phyloP scores from a whole-genome alignment of 2,888 invertebrate species.

The Leptothorax acervorum region DNA sequence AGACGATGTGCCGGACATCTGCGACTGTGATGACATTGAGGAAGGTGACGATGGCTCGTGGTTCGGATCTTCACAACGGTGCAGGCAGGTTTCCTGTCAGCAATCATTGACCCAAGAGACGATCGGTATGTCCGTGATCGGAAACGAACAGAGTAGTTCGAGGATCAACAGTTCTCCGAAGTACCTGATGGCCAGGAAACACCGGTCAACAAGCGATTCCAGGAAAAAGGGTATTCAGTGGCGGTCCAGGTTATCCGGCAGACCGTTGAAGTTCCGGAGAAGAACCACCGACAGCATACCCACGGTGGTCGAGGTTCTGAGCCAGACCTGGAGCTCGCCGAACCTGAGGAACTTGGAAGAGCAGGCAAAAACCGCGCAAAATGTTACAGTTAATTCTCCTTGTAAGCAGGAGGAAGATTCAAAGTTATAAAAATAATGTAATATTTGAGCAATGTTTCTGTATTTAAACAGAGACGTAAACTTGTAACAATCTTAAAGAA shows the following conservation, averaged over 20 bases:
- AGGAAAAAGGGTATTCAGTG: conserved; percentile 81
- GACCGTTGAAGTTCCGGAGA: conserved; percentile 15
- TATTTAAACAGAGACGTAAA: not conserved
- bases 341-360: conserved; percentile 67
- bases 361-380: not conserved
- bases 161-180: conserved; percentile 67
- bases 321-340: conserved; percentile 73
- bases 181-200: conserved; percentile 74
- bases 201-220: conserved; percentile 75
- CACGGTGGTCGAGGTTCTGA: conserved; percentile 68
- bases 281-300: conserved; percentile 76
- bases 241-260: not conserved
- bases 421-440: conserved; percentile 29
- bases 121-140: conserved; percentile 26
- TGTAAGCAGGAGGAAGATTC: conserved; percentile 1
- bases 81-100: conserved; percentile 63
- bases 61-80: conserved; percentile 37
- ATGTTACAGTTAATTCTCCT: not conserved
- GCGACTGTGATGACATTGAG: not conserved
- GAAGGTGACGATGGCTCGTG: not conserved
- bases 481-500: not conserved
- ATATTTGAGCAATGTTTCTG: not conserved
- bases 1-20: not conserved
- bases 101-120: conserved; percentile 56
- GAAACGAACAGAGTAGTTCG: conserved; percentile 18